Evolutionary conservation across 2,797 vertebrate species (phyloP).

Genomic region (Buphagus erythrorhynchus): DNA sequence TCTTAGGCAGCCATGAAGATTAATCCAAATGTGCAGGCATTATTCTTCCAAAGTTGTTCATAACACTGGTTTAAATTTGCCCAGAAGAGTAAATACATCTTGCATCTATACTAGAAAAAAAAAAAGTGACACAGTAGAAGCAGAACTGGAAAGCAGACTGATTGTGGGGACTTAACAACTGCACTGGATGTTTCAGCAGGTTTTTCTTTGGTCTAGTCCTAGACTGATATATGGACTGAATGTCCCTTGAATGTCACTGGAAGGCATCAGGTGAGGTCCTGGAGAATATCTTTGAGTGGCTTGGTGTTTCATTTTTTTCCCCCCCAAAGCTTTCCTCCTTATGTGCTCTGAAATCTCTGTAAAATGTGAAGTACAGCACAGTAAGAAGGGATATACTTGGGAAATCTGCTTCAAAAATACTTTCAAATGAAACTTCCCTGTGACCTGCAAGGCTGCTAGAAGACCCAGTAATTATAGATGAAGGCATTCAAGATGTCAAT

Average conservation of each 20-base stretch:
- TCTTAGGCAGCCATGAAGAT: background rate
- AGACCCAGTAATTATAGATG: background rate
- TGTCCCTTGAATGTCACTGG: background rate
- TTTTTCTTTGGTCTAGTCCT: background rate
- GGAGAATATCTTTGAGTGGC: background rate
- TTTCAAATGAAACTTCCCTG: background rate
- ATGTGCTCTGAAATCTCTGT: background rate
- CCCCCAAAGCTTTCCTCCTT: background rate
- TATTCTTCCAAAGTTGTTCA: background rate
- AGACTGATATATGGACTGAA: background rate
- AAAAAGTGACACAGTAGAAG: background rate
- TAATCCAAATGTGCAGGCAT: background rate
- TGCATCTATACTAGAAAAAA: background rate
- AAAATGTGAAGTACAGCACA: background rate
- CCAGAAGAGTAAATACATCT: background rate
- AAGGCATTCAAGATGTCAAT: background rate
- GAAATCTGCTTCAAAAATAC: background rate
- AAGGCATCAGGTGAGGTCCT: background rate
- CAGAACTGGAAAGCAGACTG: background rate
- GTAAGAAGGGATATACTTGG: background rate
- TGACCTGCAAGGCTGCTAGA: background rate
- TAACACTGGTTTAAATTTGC: background rate
- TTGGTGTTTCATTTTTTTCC: fast-evolving
- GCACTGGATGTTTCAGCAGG: background rate
- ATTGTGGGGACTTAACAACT: background rate